Evolutionary conservation across 1,140 invertebrate species (phyloP).

Genomic region (Melipona quadrifasciata): DNA sequence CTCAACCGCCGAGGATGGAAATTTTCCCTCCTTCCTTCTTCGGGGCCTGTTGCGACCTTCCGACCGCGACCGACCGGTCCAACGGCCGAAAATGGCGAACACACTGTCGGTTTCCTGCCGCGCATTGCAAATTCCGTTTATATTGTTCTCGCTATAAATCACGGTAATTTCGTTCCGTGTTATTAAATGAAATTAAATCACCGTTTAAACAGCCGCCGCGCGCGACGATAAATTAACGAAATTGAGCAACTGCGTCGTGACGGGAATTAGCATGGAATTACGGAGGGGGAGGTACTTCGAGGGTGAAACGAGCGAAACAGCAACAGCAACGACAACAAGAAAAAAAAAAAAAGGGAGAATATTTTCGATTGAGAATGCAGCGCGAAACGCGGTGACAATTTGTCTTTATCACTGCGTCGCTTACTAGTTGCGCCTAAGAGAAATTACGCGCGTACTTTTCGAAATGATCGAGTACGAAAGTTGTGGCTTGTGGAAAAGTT

Average conservation of each 20-base stretch:
- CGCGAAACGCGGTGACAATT: background rate
- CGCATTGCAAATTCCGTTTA: slow-evolving; percentile 28
- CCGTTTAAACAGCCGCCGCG: slow-evolving; percentile 44
- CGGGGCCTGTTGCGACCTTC: background rate
- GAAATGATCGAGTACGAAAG: background rate
- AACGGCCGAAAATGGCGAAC: background rate
- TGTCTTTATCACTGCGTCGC: background rate
- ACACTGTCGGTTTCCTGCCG: background rate
- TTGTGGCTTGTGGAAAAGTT: background rate
- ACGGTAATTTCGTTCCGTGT: slow-evolving; percentile 43
- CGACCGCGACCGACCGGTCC: background rate
- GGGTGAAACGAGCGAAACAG: too few species aligned
- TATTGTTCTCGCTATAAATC: slow-evolving; percentile 36
- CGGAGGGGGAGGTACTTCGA: too few species aligned
- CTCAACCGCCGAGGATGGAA: background rate
- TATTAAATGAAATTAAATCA: slow-evolving; percentile 56
- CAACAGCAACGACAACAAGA: too few species aligned
- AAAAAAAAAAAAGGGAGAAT: background rate
- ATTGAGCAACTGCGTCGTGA: slow-evolving; percentile 48
- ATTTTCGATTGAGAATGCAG: background rate
- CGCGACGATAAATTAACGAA: slow-evolving; percentile 44
- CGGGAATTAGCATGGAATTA: slow-evolving; percentile 46
- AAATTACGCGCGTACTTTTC: background rate
- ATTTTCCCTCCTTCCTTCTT: background rate
- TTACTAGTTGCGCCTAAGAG: background rate